Conservation (phyloP, 2,113 vertebrate species). For the Tyto alba region DNA sequence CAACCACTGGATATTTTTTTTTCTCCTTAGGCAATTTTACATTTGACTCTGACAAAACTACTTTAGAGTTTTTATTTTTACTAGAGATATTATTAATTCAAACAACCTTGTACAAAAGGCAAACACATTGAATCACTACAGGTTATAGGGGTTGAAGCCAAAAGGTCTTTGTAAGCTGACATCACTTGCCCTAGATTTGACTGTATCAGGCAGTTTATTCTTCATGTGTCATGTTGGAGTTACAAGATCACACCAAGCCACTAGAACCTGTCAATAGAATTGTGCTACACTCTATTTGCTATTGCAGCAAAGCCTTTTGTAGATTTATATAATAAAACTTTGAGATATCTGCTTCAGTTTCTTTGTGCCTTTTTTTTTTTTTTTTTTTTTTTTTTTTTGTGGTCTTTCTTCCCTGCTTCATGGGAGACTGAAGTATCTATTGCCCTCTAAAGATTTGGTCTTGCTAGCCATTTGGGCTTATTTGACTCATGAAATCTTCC, state of each 20-base stretch:
- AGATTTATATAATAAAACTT: constrained; percentile 70
- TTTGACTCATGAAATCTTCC: neutral
- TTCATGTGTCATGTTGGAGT: constrained; percentile 41
- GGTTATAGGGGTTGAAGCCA: constrained; percentile 28
- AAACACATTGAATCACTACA: neutral
- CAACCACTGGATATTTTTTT: neutral
- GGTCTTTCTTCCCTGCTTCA: neutral
- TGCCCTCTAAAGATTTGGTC: neutral
- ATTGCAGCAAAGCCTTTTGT: constrained; percentile 62
- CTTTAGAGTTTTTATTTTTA: constrained; percentile 57
- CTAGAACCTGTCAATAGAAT: constrained; percentile 14
- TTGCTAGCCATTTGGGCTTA: neutral
- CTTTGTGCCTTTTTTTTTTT: neutral
- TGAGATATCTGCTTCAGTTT: constrained; percentile 9
- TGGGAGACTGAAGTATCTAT: neutral
- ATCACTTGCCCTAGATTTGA: neutral
- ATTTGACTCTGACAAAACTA: neutral
- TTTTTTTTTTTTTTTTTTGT: neutral
- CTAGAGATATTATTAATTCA: constrained; percentile 18
- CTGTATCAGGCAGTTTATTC: constrained; percentile 30
- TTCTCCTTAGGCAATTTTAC: constrained; percentile 25
- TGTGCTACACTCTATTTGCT: constrained; percentile 22
- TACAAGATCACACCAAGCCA: constrained; percentile 40
- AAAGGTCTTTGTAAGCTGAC: constrained; percentile 42
- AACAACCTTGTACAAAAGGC: constrained; percentile 5